phyloP scores from a whole-genome alignment of 2,888 invertebrate species.

The Drosophila rubida region DNA sequence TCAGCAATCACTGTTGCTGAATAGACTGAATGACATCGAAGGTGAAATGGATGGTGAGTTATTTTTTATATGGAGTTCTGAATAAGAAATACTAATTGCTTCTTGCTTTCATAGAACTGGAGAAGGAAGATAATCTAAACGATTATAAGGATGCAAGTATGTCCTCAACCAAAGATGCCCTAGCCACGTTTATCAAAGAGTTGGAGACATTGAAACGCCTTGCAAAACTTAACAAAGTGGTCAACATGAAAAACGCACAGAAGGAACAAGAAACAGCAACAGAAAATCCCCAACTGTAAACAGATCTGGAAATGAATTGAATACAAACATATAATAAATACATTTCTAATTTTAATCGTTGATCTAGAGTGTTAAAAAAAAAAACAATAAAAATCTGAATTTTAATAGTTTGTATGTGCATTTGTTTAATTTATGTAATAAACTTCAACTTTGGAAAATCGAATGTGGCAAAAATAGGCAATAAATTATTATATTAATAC shows the following conservation, averaged over 20 bases:
- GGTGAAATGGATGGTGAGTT: slow-evolving; percentile 88
- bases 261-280: slow-evolving; percentile 42
- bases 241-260: slow-evolving; percentile 68
- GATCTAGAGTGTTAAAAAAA: background rate
- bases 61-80: background rate
- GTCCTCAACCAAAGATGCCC: slow-evolving; percentile 89
- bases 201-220: slow-evolving; percentile 89
- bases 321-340: background rate
- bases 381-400: slow-evolving; percentile 10
- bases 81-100: background rate
- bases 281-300: slow-evolving; percentile 26
- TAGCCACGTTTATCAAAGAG: slow-evolving; percentile 91
- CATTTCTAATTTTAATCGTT: background rate
- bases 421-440: too few species aligned
- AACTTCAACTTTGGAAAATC: too few species aligned
- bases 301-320: background rate
- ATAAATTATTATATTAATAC: too few species aligned
- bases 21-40: slow-evolving; percentile 90
- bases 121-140: slow-evolving; percentile 83
- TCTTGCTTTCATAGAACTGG: slow-evolving; percentile 61
- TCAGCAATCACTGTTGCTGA: slow-evolving; percentile 90
- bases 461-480: too few species aligned
- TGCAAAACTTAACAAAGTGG: slow-evolving; percentile 86
- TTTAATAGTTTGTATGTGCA: background rate
- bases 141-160: slow-evolving; percentile 86